phyloP scores from a whole-genome alignment of 1,140 invertebrate species.

The Drosophila nigromelanica region DNA sequence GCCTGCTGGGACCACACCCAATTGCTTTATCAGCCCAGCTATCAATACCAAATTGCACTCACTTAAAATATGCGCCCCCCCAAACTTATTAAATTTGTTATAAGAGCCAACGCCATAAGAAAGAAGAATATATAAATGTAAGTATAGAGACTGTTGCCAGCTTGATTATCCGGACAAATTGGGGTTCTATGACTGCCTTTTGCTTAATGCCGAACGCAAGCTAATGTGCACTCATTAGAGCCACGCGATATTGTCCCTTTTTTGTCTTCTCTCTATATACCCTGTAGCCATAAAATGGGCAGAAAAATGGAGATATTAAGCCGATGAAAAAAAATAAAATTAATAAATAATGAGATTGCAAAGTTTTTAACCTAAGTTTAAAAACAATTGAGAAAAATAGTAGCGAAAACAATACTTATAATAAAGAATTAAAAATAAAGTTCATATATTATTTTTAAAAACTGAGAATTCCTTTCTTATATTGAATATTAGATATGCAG shows the following conservation, averaged over 20 bases:
- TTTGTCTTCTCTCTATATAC: conserved; percentile 2
- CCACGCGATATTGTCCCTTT: conserved; percentile 34
- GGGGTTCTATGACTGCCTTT: conserved; percentile 35
- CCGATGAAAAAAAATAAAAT: neutral
- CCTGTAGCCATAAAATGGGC: neutral
- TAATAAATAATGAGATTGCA: neutral
- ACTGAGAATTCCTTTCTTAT: too few relatives aligned
- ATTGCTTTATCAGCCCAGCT: conserved; percentile 52
- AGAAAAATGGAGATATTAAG: neutral
- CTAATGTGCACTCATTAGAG: conserved; percentile 75
- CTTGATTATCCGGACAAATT: conserved; percentile 71
- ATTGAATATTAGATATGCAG: too few relatives aligned
- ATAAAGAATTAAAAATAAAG: too few relatives aligned
- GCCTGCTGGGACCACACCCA: conserved; percentile 19
- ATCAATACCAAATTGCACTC: conserved; percentile 77
- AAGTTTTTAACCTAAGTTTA: too few relatives aligned
- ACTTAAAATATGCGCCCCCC: conserved; percentile 57
- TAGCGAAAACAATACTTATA: too few relatives aligned
- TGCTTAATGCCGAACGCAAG: conserved; percentile 38
- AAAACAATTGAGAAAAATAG: too few relatives aligned
- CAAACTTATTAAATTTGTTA: conserved; percentile 40
- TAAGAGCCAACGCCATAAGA: neutral
- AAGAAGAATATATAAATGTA: conserved; percentile 3
- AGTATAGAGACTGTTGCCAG: conserved; percentile 31
- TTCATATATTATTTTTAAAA: too few relatives aligned